Base-by-base conservation (phyloP, 2,888 invertebrate species). In the Micoletzkya japonica region DNA sequence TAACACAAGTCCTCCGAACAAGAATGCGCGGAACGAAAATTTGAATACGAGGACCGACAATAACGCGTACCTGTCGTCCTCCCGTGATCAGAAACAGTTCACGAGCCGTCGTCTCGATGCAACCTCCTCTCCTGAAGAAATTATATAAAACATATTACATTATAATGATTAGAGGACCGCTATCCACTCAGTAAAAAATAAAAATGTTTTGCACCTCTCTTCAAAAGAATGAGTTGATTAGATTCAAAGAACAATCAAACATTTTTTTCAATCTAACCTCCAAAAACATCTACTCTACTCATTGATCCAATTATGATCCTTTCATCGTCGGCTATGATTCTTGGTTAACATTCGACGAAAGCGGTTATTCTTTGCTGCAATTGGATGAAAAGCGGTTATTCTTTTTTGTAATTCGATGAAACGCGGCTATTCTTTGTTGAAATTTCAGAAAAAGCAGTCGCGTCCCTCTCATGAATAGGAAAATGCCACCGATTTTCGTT, bases 31-130 rank as follows among this genome's bases (percentile, higher is more conserved):
- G n/a, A n/a, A n/a, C n/a, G n/a, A n/a, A n/a, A n/a, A n/a, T n/a
- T n/a, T n/a, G n/a, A n/a, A n/a, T n/a, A n/a, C n/a, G n/a, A n/a
- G n/a, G n/a, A n/a, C n/a, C n/a, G n/a, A n/a, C n/a, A n/a, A 3
- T 3, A 50, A 50, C 1, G 28, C 60, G 36, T 26, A 63, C 67
- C 56, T 73, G 73, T n/a, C 77, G 75, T 50, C 76, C 76, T 6
- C 75, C 76, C 2, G 76, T 77, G 26, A 75, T 66, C 10, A 76
- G 67, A 64, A 79, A 79, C 2, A 79, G 75, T 44, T 77, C 76
- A 10, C 77, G 71, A 36, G 75, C 73, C 34, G 75, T 76, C 30
- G 77, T 77, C n/a, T 56, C 37, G 4, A 67, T 28, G 56, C 67
- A 67, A 7, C 44, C 39, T 20, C 50, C 30, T 2, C 52, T 10